These are phyloP conservation scores for Basileuterus tristriatus DNA, from an alignment of 2,797 vertebrate species.

Conservation along the genomic window DNA sequence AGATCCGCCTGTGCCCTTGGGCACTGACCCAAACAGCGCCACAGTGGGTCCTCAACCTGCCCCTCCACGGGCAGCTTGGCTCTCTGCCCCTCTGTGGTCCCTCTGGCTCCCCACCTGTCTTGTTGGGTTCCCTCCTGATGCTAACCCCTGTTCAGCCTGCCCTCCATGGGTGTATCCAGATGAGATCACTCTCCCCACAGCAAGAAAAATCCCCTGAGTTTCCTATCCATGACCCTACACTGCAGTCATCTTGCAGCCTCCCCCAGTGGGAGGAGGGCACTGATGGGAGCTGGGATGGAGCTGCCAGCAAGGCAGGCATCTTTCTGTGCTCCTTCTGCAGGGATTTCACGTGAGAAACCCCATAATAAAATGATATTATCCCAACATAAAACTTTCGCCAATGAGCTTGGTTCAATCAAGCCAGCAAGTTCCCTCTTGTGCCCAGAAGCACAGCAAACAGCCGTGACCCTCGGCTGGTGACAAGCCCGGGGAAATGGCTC, in stretches of 20 bases:
- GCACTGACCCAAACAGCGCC: neutral
- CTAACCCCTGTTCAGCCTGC: rapidly evolving
- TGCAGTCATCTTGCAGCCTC: rapidly evolving
- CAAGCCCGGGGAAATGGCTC: neutral
- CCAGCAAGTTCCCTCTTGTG: rapidly evolving
- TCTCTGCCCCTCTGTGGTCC: neutral
- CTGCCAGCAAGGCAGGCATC: neutral
- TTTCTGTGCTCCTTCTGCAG: neutral
- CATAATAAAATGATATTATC: neutral
- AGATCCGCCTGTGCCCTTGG: rapidly evolving
- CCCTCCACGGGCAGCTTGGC: neutral
- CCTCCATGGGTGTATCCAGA: neutral
- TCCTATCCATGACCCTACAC: neutral
- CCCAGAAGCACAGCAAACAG: neutral
- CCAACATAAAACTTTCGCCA: neutral
- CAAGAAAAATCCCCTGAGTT: neutral
- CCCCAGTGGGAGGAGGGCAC: too few species aligned
- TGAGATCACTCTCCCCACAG: neutral
- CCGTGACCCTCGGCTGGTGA: neutral
- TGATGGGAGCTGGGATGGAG: neutral
- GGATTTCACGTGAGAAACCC: neutral
- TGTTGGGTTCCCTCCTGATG: neutral
- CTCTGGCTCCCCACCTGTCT: neutral
- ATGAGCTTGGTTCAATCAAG: neutral
- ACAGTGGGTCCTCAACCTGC: neutral